Conservation (phyloP, 2,888 invertebrate species). For the Liopterus haemorrhoidalis region DNA sequence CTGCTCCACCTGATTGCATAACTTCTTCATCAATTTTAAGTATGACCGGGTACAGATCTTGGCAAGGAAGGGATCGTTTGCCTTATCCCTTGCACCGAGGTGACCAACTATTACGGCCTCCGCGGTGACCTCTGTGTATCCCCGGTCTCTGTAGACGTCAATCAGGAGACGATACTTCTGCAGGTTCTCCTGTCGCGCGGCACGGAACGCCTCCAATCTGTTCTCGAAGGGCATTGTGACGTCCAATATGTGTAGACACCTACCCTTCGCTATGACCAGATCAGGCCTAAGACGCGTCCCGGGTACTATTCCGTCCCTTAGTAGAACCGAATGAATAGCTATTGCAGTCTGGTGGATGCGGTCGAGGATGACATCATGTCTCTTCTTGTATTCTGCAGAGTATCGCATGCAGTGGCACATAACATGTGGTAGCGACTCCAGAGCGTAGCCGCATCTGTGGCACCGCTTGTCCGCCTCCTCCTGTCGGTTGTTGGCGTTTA, state of each 20-base stretch:
- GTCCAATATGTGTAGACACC: conserved; percentile 33
- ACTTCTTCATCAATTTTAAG: conserved; percentile 31
- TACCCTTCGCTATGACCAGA: conserved; percentile 30
- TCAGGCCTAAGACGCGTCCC: conserved; percentile 30
- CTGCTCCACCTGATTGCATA: conserved; percentile 36
- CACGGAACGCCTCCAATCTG: conserved; percentile 26
- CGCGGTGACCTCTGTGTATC: conserved; percentile 23
- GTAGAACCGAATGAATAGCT: conserved; percentile 11
- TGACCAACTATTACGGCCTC: conserved; percentile 35
- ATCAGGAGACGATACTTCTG: conserved; percentile 20
- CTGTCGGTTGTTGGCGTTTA: conserved; percentile 32
- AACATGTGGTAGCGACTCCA: conserved; percentile 41
- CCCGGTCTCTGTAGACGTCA: conserved; percentile 3
- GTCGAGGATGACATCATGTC: conserved; percentile 32
- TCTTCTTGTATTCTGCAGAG: conserved; percentile 32
- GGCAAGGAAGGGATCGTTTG: conserved; percentile 33
- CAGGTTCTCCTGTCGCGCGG: conserved; percentile 31
- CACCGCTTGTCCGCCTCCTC: no score
- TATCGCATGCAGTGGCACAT: conserved; percentile 38
- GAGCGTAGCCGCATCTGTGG: conserved; percentile 31
- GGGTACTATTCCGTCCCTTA: conserved; percentile 18
- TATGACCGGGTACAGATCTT: conserved; percentile 27
- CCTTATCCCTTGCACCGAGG: conserved; percentile 37
- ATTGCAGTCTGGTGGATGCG: conserved; percentile 27
- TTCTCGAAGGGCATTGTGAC: conserved; percentile 39